Evolutionary conservation across 2,888 invertebrate species (phyloP), one percentile per base, ranked within the genome.

Genomic region (Drosophila diplacantha): DNA sequence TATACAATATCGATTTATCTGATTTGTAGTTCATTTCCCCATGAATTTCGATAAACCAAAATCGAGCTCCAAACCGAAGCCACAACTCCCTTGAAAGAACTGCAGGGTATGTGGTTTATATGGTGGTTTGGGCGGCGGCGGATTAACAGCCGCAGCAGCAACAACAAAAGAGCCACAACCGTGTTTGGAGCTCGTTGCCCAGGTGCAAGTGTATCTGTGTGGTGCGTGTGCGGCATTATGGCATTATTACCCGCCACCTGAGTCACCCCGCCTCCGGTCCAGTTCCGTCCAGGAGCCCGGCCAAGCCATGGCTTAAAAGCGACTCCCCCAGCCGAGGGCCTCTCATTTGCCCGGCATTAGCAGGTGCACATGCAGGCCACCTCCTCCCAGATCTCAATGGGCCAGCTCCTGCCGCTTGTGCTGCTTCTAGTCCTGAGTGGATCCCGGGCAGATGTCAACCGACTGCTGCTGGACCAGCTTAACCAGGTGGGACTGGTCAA

Each of bases 401-500:
- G 9, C 14, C 20, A 26, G 5, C 22, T 34, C 24, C 37, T 51
- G 22, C n/a, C 16, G 9, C 11, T 63, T 5, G 14, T 32, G 9
- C 7, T 55, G 8, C 12, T 39, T 5, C 2, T 22, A 3, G 5
- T 47, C 24, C n/a, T 32, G 0, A 18, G 7, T 4, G 44, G 47
- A 5, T 18, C 9, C 1, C 34, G 3, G 18, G 24, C 22, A 2
- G 64, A 52, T 38, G 51, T 35, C 35, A 61, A 56, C 11, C 53
- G 38, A 7, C 39, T 72, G 5, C 39, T 81, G 5, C 24, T 81
- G 31, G 57, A 66, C 2, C 79, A 81, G 53, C 39, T 81, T 7
- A 69, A 66, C 31, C 59, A 69, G 34, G 51, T 73, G 46, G 81
- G 83, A 5, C 26, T 83, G 5, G 52, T 59, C 12, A 81, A 81